These are phyloP conservation scores for Picathartes gymnocephalus DNA, from an alignment of 2,113 vertebrate species.

Conservation along the genomic window DNA sequence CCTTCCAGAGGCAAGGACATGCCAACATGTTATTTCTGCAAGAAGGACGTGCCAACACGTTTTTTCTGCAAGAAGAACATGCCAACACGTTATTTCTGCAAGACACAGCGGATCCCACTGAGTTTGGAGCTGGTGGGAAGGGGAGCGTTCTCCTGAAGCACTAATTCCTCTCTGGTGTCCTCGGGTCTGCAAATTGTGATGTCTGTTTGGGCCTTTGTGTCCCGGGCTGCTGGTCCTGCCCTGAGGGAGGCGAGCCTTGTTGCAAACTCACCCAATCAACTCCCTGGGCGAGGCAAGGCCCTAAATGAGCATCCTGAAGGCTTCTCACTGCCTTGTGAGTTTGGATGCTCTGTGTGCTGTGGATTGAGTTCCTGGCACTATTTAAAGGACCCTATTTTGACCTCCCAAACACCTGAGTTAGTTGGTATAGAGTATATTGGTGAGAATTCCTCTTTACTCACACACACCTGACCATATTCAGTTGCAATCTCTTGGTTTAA, in stretches of 20 bases:
- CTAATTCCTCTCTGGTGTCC: not conserved
- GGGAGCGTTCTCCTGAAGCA: rapidly evolving
- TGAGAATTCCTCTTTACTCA: not conserved
- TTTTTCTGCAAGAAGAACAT: too few relatives aligned
- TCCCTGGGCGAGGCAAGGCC: not conserved
- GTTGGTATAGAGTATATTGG: not conserved
- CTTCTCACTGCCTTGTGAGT: not conserved
- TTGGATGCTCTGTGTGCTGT: not conserved
- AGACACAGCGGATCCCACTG: not conserved
- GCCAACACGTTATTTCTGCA: rapidly evolving
- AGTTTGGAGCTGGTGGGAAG: not conserved
- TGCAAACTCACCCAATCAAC: not conserved
- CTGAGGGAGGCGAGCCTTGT: not conserved
- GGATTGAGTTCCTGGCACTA: rapidly evolving
- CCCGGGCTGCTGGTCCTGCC: not conserved
- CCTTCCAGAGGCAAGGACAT: not conserved
- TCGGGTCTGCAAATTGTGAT: not conserved
- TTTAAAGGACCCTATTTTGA: not conserved
- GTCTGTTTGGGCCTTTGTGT: not conserved
- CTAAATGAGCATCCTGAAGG: not conserved
- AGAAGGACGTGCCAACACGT: rapidly evolving
- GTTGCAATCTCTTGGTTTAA: not conserved
- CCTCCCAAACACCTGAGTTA: not conserved
- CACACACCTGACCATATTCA: not conserved
- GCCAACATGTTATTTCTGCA: rapidly evolving